Evolutionary conservation across 2,888 invertebrate genomes (phyloP), one percentile per base, ranked within the genome.

Genomic region (Perizoma affinitatum): DNA sequence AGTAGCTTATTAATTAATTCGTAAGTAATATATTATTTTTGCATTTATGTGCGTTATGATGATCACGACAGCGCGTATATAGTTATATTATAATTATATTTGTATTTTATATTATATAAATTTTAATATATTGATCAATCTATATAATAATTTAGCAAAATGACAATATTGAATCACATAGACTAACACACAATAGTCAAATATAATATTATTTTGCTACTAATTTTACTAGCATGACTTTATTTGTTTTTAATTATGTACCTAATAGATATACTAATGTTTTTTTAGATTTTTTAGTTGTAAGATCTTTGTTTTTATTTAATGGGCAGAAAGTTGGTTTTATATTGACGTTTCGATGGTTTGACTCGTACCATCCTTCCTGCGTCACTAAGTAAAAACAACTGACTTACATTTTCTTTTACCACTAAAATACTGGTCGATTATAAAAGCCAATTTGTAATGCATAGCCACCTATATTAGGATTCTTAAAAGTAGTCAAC

Each of bases 401-500:
- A 54, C 61, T 58, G 50, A 56, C 43, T 59, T 57, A 65, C 41
- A 44, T 57, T 54, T 61, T n/a, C 5, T 36, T 34, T 59, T 66
- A 65, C 35, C 51, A 61, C 65, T 66, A 66, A 65, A 76, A 79
- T 77, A 81, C 78, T 83, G 83, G 83, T 84, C 83, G 75, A 82
- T 78, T 79, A 76, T 76, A 78, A 78, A 81, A 82, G 81, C 80
- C 75, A 64, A 74, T 74, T 69, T 74, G 57, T 66, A 54, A 65
- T 65, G 62, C 62, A 72, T 80, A 82, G 84, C 86, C 73, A 71
- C 80, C 79, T 82, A 86, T 79, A 74, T 67, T 62, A 70, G 79
- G 75, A 72, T 72, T 71, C 90, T 91, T 91, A 91, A 74, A 90
- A 91, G 91, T 91, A 91, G 91, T 90, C 84, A 91, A 91, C 91